Evolutionary conservation across 2,888 invertebrate species (phyloP), one percentile per base, ranked within the genome.

Genomic region (Argyresthia goedartella): DNA sequence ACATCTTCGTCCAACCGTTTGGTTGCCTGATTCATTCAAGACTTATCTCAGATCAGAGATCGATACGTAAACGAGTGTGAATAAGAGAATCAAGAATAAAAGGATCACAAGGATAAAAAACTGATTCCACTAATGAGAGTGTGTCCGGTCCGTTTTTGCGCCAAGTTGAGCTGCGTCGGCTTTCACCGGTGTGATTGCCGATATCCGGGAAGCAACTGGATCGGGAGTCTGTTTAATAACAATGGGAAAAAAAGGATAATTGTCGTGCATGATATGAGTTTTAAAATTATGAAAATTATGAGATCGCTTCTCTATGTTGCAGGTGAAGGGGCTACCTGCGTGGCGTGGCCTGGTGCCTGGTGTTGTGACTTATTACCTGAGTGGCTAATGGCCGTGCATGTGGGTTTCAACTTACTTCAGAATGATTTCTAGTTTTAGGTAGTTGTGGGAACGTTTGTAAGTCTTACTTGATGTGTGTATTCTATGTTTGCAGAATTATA

Each of bases 201-300:
- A 85, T 85, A 82, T 86, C 86, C 86, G 85, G 85, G 79, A 84
- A 76, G 80, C 59, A 25, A 67, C 64, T 67, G 65, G 71, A 69
- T 73, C 69, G 65, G 64, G 62, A 65, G 62, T 67, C 67, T 63
- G 62, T 71, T 69, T 73, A 75, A 72, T 73, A 76, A 79, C 70
- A 76, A 76, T 68, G 65, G 60, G 57, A 67, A 71, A 78, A 81
- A 82, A 81, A 76, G 67, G 63, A 69, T 84, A 82, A 82, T 82
- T 80, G 73, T 69, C 63, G 65, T 65, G 65, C 66, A 71, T 72
- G 61, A 73, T 73, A 65, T 65, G 66, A 65, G 63, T 70, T 63
- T 64, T 61, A 67, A 65, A 55, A 57, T 63, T 59, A 62, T 59
- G 58, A 60, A 59, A 61, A 62, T 61, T 64, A 63, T 63, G 62